Evolutionary conservation across 2,888 invertebrate species (phyloP).

Genomic region (Aphodius granarius): DNA sequence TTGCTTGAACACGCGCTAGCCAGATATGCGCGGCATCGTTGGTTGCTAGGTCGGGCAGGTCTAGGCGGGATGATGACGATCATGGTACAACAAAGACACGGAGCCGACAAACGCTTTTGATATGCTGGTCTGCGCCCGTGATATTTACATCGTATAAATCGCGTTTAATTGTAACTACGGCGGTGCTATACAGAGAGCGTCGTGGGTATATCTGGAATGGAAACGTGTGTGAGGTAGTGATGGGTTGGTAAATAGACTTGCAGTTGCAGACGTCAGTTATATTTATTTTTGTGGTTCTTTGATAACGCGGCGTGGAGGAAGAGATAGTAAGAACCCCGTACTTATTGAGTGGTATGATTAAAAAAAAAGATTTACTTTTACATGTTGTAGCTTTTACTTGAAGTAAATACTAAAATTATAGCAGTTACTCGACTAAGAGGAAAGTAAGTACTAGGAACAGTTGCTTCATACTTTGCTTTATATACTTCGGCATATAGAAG

Average conservation of each 20-base stretch:
- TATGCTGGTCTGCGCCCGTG: background rate
- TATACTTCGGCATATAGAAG: too few species aligned
- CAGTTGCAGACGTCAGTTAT: too few species aligned
- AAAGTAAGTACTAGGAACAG: too few species aligned
- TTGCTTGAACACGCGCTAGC: background rate
- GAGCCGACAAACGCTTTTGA: background rate
- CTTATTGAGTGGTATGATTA: too few species aligned
- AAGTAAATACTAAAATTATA: too few species aligned
- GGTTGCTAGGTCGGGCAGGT: background rate
- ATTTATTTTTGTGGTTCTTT: too few species aligned
- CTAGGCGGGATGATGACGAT: background rate
- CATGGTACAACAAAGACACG: background rate
- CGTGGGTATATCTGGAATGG: background rate
- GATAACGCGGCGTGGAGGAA: too few species aligned
- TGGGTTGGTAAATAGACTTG: background rate
- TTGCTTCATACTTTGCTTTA: too few species aligned
- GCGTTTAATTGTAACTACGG: constrained; percentile 3
- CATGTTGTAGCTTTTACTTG: too few species aligned
- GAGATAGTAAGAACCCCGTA: too few species aligned
- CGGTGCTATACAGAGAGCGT: constrained; percentile 1
- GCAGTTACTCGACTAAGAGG: too few species aligned
- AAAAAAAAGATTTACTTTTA: too few species aligned
- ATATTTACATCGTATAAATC: constrained; percentile 14
- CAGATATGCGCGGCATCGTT: background rate
- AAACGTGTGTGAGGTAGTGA: background rate